Base-by-base conservation (phyloP, 2,113 vertebrate genomes). In the Callionymus lyra region DNA sequence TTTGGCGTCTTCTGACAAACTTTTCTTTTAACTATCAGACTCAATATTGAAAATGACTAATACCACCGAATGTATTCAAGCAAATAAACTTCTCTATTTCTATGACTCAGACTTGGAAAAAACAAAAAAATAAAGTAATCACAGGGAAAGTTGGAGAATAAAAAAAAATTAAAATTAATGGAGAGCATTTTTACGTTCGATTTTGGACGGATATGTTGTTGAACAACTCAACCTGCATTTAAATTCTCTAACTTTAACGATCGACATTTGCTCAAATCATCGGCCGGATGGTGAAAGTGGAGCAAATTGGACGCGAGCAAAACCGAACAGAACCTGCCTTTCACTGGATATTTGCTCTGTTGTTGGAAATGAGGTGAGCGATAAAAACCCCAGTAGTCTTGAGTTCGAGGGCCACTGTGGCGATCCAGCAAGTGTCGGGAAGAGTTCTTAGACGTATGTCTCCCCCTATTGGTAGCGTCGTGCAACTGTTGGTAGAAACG, bases 391-490 rank as follows among this genome's bases (percentile, higher is more conserved):
- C 8, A 66, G 56, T 41, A 68, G 63, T 27, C 63, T 60, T 65
- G 46, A 47, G 41, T 73, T 55, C 65, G 58, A 78, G 53, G 63
- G 65, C 55, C 46, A 64, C 50, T 56, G 54, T 8, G 4, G 21
- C 21, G 4, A 10, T n/a, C 12, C 5, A 6, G 6, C n/a, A n/a
- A n/a, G n/a, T n/a, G n/a, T n/a, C n/a, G n/a, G n/a, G n/a, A n/a
- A 9, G 60, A 41, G 81, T 90, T 89, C 73, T 77, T 89, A 80
- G 77, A 77, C 79, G 72, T 80, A 73, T 89, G 89, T 85, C 83
- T 82, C 89, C 88, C 84, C 80, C 91, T 89, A 76, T 82, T 76
- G 84, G 59, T 44, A 15, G 59, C 2, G 44, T 18, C 1, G 1
- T 13, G 35, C 5, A 65, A 52, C 53, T 74, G 63, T 46, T 19